Conservation (phyloP, 2,888 invertebrate species). For the Pristionchus exspectatus region DNA sequence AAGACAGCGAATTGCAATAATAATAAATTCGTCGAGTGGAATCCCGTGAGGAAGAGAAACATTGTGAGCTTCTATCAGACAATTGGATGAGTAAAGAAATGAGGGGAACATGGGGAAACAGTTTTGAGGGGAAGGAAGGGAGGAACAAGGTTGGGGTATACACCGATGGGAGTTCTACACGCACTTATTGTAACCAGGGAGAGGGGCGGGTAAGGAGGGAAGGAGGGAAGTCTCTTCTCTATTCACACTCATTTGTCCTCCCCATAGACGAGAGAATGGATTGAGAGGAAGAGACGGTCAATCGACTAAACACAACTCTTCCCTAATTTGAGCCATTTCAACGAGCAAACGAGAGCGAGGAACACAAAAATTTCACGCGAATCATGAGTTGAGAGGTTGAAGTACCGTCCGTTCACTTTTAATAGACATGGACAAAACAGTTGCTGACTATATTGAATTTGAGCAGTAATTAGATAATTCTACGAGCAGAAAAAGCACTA, state of each 20-base stretch:
- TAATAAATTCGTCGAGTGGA: not conserved
- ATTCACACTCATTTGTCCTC: not conserved
- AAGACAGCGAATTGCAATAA: constrained; percentile 13
- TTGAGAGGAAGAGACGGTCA: not conserved
- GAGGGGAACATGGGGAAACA: not conserved
- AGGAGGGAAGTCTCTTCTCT: not conserved
- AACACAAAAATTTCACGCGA: constrained; percentile 16
- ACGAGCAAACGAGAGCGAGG: constrained; percentile 7
- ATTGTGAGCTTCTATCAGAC: constrained; percentile 2
- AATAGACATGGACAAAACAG: not conserved
- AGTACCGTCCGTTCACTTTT: not conserved
- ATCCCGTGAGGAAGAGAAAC: constrained; percentile 30
- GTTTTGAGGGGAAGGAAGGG: not conserved
- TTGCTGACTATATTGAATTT: not conserved
- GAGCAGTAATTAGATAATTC: not conserved
- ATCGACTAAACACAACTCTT: not conserved
- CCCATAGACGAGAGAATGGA: constrained; percentile 13
- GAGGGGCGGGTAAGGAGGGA: not conserved
- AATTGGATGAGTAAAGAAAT: not conserved
- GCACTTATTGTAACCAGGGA: constrained; percentile 17
- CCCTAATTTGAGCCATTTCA: constrained; percentile 30
- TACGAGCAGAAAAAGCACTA: not conserved
- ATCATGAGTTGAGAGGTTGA: constrained; percentile 24
- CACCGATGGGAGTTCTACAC: constrained; percentile 36
- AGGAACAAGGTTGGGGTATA: not conserved